Evolutionary conservation across 2,797 vertebrate species (phyloP).

Genomic region (Pseudochromis fuscus): DNA sequence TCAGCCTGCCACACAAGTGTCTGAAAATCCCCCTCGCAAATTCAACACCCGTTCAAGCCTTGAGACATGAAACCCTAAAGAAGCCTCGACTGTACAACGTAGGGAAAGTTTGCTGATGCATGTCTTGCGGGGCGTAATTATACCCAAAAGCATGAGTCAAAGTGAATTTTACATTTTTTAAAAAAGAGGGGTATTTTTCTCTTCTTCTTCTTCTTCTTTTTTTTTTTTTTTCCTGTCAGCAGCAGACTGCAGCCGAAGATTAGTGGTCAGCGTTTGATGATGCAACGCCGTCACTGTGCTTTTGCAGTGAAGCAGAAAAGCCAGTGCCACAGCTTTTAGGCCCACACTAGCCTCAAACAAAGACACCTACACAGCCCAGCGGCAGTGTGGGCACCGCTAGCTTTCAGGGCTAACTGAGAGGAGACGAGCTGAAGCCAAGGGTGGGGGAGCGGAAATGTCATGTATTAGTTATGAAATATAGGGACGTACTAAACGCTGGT

Average conservation of each 20-base stretch:
- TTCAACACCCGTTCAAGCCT: conserved; percentile 27
- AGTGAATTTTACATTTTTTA: conserved; percentile 55
- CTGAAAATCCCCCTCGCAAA: conserved; percentile 61
- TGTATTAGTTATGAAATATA: conserved; percentile 76
- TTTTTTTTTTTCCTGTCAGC: conserved; percentile 37
- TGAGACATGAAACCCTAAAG: conserved; percentile 49
- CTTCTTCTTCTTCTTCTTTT: conserved; percentile 33
- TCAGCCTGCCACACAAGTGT: conserved; percentile 47
- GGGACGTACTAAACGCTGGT: conserved; percentile 41
- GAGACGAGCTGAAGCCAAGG: conserved; percentile 65
- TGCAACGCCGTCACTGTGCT: conserved; percentile 75
- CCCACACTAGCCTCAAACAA: conserved; percentile 66
- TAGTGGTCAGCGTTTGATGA: conserved; percentile 77
- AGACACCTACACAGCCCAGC: conserved; percentile 74
- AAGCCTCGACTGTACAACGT: conserved; percentile 43
- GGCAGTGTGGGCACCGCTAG: conserved; percentile 26
- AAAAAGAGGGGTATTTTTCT: conserved; percentile 51
- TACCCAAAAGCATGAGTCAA: conserved; percentile 55
- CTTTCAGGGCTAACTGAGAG: conserved; percentile 46
- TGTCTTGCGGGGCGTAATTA: conserved; percentile 37
- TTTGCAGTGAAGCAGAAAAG: conserved; percentile 75
- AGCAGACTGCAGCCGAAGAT: conserved; percentile 63
- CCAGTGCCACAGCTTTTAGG: conserved; percentile 59
- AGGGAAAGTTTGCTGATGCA: conserved; percentile 59
- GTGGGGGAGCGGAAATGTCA: conserved; percentile 76